Conservation (phyloP, 1,140 invertebrate genomes). For the Paraescarpia echinospica region DNA sequence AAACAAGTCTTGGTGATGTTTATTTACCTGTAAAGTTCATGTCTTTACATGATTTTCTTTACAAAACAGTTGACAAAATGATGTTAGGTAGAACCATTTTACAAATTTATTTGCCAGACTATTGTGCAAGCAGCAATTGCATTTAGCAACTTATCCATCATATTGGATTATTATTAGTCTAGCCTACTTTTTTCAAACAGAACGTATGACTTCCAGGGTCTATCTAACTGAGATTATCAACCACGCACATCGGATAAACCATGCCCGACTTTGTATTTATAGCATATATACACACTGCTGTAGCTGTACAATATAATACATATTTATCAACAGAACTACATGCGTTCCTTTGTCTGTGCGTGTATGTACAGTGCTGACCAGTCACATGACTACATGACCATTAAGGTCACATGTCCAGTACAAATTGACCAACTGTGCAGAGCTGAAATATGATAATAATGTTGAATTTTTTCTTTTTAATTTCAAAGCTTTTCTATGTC, state of each 20-base stretch:
- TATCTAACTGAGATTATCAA: background rate
- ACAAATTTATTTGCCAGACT: too few species aligned
- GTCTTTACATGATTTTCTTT: background rate
- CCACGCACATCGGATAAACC: too few species aligned
- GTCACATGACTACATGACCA: background rate
- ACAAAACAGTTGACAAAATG: too few species aligned
- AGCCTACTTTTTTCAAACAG: background rate
- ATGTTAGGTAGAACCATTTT: too few species aligned
- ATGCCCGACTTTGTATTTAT: background rate
- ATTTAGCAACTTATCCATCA: background rate
- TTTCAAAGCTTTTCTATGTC: background rate
- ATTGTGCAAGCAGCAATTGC: background rate
- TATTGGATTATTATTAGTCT: background rate
- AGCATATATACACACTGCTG: background rate
- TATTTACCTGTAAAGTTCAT: background rate
- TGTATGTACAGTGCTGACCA: background rate
- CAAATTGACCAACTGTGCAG: background rate
- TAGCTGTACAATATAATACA: background rate
- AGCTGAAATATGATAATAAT: background rate
- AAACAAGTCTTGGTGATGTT: background rate
- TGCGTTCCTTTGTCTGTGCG: background rate
- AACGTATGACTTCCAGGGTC: background rate
- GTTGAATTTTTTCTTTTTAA: background rate
- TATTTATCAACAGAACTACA: background rate
- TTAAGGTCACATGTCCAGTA: background rate